Base-by-base conservation (phyloP, 1,140 invertebrate genomes). In the Solen grandis region DNA sequence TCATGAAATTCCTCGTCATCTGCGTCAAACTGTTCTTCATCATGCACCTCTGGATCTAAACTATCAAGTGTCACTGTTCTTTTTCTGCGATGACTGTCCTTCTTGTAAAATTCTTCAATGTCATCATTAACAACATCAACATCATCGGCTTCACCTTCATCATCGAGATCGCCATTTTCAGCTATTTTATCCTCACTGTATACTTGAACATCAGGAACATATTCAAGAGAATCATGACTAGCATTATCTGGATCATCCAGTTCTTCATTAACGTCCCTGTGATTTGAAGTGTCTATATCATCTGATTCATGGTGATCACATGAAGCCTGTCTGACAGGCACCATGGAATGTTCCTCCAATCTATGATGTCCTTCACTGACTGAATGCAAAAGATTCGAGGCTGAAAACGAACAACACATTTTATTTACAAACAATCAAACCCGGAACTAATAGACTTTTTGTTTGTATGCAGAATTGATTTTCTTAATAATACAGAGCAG, bases 1-100 rank as follows among this genome's bases (percentile, higher is more conserved):
- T 77, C 54, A 60, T 60, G 62, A 29, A 83, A 60, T 35, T 60
- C 69, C 68, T 69, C 38, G 10, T 81, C 36, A 77, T 82, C 81
- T n/a, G 74, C 59, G 31, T 70, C 36, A 29, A 46, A 46, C 41
- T 19, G 8, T 19, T 46, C 41, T 46, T 8, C 19, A 46, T 46
- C 19, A 19, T 8, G 19, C 8, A 46, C 41, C 19, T 46, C 41
- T n/a, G n/a, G n/a, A n/a, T n/a, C n/a, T n/a, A n/a, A n/a, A n/a
- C n/a, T n/a, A n/a, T n/a, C n/a, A n/a, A n/a, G n/a, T n/a, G n/a
- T n/a, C n/a, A n/a, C n/a, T n/a, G n/a, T n/a, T n/a, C n/a, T n/a
- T n/a, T n/a, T n/a, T n/a, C n/a, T n/a, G n/a, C n/a, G n/a, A n/a
- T 36, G 22, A 46, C 38, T 46, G 31, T 38, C 41, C 8, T 38